Evolutionary conservation across 2,888 invertebrate genomes (phyloP).

Genomic region (Cybosia mesomella): DNA sequence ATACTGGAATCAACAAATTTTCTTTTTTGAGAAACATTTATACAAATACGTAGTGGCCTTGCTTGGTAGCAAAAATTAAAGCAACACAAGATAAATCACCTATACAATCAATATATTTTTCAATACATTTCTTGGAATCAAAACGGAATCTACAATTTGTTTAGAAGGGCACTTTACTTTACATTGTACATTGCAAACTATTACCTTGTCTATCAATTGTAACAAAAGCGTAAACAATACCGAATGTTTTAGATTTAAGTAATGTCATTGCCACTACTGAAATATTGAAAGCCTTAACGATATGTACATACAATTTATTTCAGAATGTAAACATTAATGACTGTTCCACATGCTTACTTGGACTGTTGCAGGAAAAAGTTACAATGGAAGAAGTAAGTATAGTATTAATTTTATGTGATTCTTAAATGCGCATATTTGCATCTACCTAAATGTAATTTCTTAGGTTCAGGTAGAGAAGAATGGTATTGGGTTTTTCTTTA

Average conservation of each 20-base stretch:
- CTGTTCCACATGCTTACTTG: constrained; percentile 77
- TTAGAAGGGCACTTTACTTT: constrained; percentile 2
- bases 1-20: neutral
- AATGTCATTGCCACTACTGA: constrained; percentile 1
- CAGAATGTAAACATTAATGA: constrained; percentile 57
- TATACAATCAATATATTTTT: neutral
- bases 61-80: neutral
- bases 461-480: too few relatives aligned
- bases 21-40: neutral
- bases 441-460: neutral
- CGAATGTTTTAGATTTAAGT: neutral
- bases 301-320: constrained; percentile 39
- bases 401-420: neutral
- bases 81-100: neutral
- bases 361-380: constrained; percentile 92
- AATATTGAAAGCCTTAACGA: constrained; percentile 22
- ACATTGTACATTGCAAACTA: neutral
- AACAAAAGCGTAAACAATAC: neutral
- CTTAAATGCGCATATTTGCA: neutral
- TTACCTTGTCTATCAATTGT: neutral
- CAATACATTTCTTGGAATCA: neutral
- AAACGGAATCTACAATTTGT: neutral
- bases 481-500: too few relatives aligned
- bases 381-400: constrained; percentile 98
- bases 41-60: neutral